phyloP scores from a whole-genome alignment of 2,113 vertebrate genomes.

The Dipodomys stephensi region DNA sequence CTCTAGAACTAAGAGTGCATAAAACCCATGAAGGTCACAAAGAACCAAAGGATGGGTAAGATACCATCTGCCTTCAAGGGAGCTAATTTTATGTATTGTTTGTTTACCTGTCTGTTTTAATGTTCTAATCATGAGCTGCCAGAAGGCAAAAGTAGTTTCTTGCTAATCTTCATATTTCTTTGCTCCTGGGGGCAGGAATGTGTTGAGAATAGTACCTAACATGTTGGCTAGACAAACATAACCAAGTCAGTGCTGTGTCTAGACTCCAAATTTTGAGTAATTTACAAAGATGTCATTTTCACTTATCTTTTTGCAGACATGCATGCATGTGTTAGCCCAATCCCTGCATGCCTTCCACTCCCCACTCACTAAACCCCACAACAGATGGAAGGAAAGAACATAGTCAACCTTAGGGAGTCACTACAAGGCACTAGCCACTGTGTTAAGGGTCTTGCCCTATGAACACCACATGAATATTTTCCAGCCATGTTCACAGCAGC shows the following conservation, averaged over 20 bases:
- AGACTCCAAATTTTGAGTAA: conserved; percentile 43
- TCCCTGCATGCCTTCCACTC: background rate
- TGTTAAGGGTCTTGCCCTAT: background rate
- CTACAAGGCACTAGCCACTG: background rate
- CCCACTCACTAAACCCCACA: background rate
- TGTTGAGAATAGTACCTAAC: conserved; percentile 34
- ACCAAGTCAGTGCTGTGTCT: conserved; percentile 22
- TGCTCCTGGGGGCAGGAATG: background rate
- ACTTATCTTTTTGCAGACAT: background rate
- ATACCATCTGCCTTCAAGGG: conserved; percentile 20
- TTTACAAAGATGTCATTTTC: background rate
- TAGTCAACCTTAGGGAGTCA: background rate
- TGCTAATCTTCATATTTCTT: conserved; percentile 53
- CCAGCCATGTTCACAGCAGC: background rate
- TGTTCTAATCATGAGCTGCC: conserved; percentile 57
- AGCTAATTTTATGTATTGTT: conserved; percentile 41
- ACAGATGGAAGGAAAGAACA: background rate
- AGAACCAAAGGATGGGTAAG: conserved; percentile 30
- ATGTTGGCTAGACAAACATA: conserved; percentile 2
- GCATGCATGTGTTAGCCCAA: background rate
- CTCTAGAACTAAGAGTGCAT: conserved; percentile 8
- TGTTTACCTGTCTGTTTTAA: conserved; percentile 65
- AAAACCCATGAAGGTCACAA: background rate
- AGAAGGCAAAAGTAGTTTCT: conserved; percentile 55
- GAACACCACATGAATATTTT: background rate